phyloP scores from a whole-genome alignment of 2,113 vertebrate genomes.

The Damaliscus lunatus region DNA sequence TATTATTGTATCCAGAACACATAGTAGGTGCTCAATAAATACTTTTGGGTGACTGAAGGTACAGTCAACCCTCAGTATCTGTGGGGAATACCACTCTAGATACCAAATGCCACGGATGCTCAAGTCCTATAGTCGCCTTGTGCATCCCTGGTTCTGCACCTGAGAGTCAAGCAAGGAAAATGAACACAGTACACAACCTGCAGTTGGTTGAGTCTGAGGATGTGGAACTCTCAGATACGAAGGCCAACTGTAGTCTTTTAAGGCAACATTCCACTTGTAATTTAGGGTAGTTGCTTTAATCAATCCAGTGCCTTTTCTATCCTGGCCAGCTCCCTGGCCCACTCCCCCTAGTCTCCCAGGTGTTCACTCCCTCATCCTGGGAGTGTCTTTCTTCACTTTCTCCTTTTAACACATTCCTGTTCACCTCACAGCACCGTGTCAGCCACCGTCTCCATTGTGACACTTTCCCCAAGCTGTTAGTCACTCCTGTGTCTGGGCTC shows the following conservation, averaged over 20 bases:
- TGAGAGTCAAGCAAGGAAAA: neutral
- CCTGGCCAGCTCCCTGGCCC: neutral
- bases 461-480: neutral
- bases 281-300: neutral
- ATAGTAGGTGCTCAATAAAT: neutral
- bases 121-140: neutral
- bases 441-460: neutral
- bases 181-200: neutral
- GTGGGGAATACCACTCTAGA: neutral
- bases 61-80: neutral
- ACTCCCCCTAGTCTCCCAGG: neutral
- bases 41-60: neutral
- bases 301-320: neutral
- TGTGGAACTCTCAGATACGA: fast-evolving
- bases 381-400: neutral
- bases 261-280: neutral
- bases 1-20: neutral
- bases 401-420: neutral
- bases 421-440: neutral
- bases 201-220: neutral
- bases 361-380: neutral
- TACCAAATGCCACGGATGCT: neutral
- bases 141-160: neutral
- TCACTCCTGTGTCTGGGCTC: neutral
- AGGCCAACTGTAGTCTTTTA: neutral